Conservation (phyloP, 2,888 invertebrate genomes). For the Camponotus fellah region DNA sequence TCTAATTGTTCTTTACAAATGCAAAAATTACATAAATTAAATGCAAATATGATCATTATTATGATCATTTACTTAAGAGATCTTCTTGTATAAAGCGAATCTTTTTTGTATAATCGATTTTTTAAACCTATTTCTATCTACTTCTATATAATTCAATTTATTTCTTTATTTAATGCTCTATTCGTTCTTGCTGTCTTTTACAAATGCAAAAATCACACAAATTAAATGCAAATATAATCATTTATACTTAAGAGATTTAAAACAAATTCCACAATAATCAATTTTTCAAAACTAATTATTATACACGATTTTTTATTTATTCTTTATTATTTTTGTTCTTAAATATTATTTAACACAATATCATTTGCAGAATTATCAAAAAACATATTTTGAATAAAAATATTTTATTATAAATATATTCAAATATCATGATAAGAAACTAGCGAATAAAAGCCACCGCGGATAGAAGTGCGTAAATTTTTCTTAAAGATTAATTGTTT, state of each 20-base stretch:
- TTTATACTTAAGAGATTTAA: not conserved
- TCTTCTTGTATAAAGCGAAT: not conserved
- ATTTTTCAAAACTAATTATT: not conserved
- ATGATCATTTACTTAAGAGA: not conserved
- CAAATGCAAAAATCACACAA: too few species aligned
- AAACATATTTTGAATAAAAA: not conserved
- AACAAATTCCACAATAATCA: not conserved
- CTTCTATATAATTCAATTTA: not conserved
- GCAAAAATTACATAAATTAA: not conserved
- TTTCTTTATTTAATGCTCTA: not conserved
- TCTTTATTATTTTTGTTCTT: too few species aligned
- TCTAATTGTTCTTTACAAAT: not conserved
- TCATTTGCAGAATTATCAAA: not conserved
- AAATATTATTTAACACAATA: not conserved
- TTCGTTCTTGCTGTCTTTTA: not conserved
- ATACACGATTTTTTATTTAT: not conserved
- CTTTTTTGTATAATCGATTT: not conserved
- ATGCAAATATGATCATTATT: not conserved
- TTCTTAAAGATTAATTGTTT: too few species aligned
- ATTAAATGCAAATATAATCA: too few species aligned
- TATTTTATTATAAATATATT: not conserved
- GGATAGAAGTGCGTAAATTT: too few species aligned
- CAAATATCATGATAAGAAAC: too few species aligned
- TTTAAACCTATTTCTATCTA: not conserved
- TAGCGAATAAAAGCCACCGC: too few species aligned